A percentile compares a stretch with the other conserved stretches of the same genome.
Conservation (phyloP, 37 sponge, comb jelly and placozoan species). For the Beroe ovata region DNA sequence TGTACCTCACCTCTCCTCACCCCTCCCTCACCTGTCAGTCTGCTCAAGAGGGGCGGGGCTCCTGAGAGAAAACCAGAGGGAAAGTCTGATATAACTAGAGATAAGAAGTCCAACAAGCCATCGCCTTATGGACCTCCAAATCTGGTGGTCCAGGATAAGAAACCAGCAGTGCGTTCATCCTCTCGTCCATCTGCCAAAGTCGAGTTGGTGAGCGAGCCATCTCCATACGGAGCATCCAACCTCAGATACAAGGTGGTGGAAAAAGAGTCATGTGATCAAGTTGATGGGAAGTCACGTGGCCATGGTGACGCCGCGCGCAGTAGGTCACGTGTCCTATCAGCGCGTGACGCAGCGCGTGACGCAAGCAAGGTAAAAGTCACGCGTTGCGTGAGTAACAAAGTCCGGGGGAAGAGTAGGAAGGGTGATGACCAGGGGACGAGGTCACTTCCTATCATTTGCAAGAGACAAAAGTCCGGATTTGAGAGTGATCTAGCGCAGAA, state of each 20-base stretch:
- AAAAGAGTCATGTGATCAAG: background rate
- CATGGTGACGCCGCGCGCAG: background rate
- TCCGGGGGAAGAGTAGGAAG: background rate
- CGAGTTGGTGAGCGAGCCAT: background rate
- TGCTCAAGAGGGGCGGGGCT: too few relatives aligned
- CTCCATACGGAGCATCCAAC: conserved; percentile 7
- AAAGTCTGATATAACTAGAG: background rate
- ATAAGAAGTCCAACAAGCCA: background rate
- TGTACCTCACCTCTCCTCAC: background rate
- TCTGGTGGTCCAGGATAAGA: background rate
- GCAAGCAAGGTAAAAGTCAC: background rate
- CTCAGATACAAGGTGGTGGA: background rate
- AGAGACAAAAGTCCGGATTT: background rate
- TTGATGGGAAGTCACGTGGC: background rate
- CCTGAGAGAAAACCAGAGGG: background rate
- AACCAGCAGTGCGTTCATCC: background rate
- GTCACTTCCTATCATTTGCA: background rate
- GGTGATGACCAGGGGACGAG: background rate
- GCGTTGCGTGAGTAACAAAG: background rate
- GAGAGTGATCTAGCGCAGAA: conserved; percentile 20
- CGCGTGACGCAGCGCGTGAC: background rate
- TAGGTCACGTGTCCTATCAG: background rate
- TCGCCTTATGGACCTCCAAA: background rate
- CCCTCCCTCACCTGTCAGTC: background rate
- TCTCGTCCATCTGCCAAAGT: background rate